A percentile compares a stretch with the other conserved stretches of the same genome.
phyloP scores from a whole-genome alignment of 2,113 vertebrate species.

The Pimephales promelas region DNA sequence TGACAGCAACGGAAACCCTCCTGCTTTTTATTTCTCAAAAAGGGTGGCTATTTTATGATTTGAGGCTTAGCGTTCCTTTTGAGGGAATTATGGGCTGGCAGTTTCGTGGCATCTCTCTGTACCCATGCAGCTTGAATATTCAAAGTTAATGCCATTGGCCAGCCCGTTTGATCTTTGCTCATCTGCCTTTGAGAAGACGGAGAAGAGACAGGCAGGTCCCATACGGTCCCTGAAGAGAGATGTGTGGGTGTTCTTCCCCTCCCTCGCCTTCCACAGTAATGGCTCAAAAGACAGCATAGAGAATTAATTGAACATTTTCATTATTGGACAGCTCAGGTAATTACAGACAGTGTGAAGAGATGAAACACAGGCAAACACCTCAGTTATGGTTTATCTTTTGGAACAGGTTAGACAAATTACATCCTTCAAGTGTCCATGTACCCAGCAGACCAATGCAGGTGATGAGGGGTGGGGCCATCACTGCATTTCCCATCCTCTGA shows the following conservation, averaged over 20 bases:
- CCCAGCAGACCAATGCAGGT: neutral
- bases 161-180: conserved; percentile 37
- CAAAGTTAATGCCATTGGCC: conserved; percentile 33
- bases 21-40: conserved; percentile 26
- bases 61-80: conserved; percentile 32
- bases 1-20: neutral
- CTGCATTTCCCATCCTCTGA: too few relatives aligned
- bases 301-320: conserved; percentile 41
- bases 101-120: conserved; percentile 12
- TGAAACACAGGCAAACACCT: conserved; percentile 25
- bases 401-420: conserved; percentile 37
- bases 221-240: neutral
- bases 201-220: conserved; percentile 1
- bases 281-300: neutral
- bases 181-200: conserved; percentile 14
- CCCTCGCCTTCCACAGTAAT: conserved; percentile 3
- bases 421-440: conserved; percentile 27
- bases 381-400: conserved; percentile 45
- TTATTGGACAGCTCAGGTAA: conserved; percentile 50
- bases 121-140: conserved; percentile 10
- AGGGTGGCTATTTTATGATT: conserved; percentile 32
- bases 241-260: neutral
- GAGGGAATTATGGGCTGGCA: conserved; percentile 33
- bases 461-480: neutral
- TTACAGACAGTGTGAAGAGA: conserved; percentile 34